Percentiles rank a stretch among this genome's conserved stretches.
These are phyloP conservation scores for Gymnarchus niloticus DNA, from an alignment of 2,113 vertebrate genomes.

Conservation along the genomic window DNA sequence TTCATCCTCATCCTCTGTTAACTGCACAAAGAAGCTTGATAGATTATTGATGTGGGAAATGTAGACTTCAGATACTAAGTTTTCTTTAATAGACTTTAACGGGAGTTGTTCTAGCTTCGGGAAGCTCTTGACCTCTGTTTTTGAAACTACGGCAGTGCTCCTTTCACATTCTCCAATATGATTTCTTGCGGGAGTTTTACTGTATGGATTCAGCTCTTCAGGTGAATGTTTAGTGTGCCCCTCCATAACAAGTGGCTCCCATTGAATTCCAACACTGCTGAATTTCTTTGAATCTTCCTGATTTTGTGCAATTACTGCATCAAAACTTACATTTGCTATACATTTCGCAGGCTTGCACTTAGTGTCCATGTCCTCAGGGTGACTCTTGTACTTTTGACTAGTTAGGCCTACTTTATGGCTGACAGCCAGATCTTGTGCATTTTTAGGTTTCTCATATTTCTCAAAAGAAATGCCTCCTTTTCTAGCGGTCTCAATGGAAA, in stretches of 20 bases:
- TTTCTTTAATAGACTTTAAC: conserved; percentile 55
- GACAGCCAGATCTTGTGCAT: conserved; percentile 24
- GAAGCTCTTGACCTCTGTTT: conserved; percentile 26
- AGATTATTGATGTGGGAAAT: conserved; percentile 73
- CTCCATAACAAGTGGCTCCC: neutral
- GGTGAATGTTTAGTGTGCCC: neutral
- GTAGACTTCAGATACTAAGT: conserved; percentile 66
- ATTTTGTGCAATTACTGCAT: neutral
- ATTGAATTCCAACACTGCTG: conserved; percentile 15
- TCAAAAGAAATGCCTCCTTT: conserved; percentile 22
- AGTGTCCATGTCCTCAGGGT: neutral
- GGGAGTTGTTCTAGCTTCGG: conserved; percentile 61
- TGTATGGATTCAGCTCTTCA: neutral
- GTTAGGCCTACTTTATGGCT: neutral
- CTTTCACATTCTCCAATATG: conserved; percentile 16
- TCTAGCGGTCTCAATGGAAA: conserved; percentile 44
- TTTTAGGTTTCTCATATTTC: conserved; percentile 6
- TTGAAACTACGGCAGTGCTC: neutral
- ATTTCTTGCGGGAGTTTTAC: neutral
- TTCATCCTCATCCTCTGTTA: conserved; percentile 64
- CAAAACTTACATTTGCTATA: neutral
- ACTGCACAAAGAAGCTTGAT: conserved; percentile 79
- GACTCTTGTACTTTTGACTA: neutral
- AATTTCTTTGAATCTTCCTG: conserved; percentile 17
- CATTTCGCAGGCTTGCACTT: neutral